These are phyloP conservation scores for Sebastes iracundus DNA, from an alignment of 2,797 vertebrate species.

Conservation along the genomic window DNA sequence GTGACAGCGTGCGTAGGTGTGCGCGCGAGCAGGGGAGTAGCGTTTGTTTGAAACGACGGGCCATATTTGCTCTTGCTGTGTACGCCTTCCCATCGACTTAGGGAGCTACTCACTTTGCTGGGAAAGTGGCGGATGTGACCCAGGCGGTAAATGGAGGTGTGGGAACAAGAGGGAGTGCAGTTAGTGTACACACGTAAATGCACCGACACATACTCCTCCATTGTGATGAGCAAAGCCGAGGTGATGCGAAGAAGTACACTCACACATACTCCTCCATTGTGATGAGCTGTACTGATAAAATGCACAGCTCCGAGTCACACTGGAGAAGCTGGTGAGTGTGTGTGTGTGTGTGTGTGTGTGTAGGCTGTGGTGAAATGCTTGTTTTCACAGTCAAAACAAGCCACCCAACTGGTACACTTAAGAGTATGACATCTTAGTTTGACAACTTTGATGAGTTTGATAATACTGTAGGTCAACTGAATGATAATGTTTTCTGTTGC, in stretches of 20 bases:
- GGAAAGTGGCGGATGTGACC: constrained; percentile 38
- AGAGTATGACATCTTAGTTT: not conserved
- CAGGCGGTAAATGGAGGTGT: constrained; percentile 35
- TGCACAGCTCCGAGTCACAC: constrained; percentile 15
- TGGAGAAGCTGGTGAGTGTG: not conserved
- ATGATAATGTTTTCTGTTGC: not conserved
- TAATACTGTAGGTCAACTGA: not conserved
- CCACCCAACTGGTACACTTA: constrained; percentile 14
- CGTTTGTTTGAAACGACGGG: constrained; percentile 27
- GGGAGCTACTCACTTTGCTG: constrained; percentile 24
- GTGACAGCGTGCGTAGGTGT: constrained; percentile 55
- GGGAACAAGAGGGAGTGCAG: constrained; percentile 22
- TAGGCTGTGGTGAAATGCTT: constrained; percentile 46
- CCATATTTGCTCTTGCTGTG: constrained; percentile 6
- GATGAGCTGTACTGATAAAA: constrained; percentile 37
- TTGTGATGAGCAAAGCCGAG: constrained; percentile 39
- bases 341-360: constrained; percentile 7
- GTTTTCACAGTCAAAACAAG: constrained; percentile 21
- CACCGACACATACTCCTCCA: constrained; percentile 39
- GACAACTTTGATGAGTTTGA: not conserved
- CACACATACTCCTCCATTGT: constrained; percentile 34
- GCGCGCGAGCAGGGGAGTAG: constrained; percentile 2
- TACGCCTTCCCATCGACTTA: constrained; percentile 18
- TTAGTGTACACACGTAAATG: not conserved
- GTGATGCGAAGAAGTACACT: constrained; percentile 36